phyloP scores from a whole-genome alignment of 2,797 vertebrate species.

The Zalophus californianus region DNA sequence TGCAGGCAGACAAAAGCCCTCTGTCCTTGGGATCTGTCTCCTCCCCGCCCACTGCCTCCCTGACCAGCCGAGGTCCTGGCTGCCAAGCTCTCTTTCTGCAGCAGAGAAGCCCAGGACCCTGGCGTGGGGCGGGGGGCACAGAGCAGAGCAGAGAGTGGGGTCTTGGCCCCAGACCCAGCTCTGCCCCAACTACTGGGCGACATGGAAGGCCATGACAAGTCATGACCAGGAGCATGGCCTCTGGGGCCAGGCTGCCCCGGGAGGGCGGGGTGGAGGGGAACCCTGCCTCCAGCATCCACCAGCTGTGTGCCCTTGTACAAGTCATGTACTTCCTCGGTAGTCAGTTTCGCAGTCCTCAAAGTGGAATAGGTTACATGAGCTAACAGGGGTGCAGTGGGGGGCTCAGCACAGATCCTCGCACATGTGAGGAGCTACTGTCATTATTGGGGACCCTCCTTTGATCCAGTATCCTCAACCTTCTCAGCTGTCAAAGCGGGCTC shows the following conservation, averaged over 20 bases:
- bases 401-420: neutral
- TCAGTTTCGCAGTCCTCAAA: neutral
- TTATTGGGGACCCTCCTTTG: neutral
- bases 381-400: rapidly evolving
- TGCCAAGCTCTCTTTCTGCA: neutral
- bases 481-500: neutral
- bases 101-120: neutral
- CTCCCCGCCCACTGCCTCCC: neutral
- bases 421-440: rapidly evolving
- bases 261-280: neutral
- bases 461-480: neutral
- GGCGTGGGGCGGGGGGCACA: neutral
- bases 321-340: neutral
- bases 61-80: neutral
- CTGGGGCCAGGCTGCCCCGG: neutral
- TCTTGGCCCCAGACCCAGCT: neutral
- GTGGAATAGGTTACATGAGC: neutral
- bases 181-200: neutral
- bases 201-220: neutral
- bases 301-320: neutral
- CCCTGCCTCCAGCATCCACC: neutral
- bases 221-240: neutral
- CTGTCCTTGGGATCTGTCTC: conserved; percentile 71
- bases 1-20: conserved; percentile 80
- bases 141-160: neutral